These are phyloP conservation scores for Euura lappo DNA, from an alignment of 1,140 invertebrate species.

Conservation along the genomic window DNA sequence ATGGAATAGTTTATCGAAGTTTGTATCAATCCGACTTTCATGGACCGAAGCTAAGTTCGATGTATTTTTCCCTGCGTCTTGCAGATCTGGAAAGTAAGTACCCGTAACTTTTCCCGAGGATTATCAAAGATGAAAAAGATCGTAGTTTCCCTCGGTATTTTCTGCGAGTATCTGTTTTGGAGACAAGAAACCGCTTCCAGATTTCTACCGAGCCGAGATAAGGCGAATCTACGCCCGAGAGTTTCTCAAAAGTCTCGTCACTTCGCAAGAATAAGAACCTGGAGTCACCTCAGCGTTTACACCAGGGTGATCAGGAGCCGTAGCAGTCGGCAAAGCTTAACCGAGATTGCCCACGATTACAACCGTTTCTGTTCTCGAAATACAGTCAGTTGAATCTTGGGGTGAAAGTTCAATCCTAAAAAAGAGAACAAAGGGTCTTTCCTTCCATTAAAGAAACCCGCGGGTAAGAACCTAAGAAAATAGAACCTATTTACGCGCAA, in stretches of 20 bases:
- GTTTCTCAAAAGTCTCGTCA: background rate
- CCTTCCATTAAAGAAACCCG: background rate
- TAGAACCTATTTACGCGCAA: background rate
- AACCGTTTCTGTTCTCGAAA: background rate
- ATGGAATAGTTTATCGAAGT: too few species aligned
- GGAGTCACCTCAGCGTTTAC: too few species aligned
- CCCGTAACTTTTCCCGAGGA: too few species aligned
- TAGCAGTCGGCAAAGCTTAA: background rate
- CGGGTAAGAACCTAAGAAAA: background rate
- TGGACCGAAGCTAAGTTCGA: too few species aligned
- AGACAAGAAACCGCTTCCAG: background rate
- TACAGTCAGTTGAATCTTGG: background rate
- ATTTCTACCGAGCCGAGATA: background rate
- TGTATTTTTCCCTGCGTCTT: too few species aligned
- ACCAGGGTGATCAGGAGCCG: background rate
- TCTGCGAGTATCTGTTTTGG: background rate
- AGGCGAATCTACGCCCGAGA: background rate
- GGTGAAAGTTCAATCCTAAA: background rate
- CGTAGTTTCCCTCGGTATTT: background rate
- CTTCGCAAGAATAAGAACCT: background rate
- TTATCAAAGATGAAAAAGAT: background rate
- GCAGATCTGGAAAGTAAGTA: too few species aligned
- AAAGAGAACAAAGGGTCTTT: background rate
- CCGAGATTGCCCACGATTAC: background rate
- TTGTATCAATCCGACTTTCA: too few species aligned